Percentiles rank a stretch among this genome's conserved stretches.
Conservation (phyloP, 2,888 invertebrate species). For the Plagodis pulveraria region DNA sequence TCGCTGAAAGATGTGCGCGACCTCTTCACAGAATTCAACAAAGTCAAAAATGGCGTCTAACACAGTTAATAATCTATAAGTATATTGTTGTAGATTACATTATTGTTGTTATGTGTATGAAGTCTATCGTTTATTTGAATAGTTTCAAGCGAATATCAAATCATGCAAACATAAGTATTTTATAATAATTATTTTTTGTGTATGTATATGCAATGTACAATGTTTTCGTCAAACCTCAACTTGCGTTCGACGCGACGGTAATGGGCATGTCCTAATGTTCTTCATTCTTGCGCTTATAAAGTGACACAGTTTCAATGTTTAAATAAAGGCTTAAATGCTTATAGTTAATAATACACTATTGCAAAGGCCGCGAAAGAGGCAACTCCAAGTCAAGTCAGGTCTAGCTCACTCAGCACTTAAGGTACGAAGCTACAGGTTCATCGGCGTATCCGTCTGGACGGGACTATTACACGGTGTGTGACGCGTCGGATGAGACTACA, state of each 20-base stretch:
- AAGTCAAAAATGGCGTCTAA: slow-evolving; percentile 61
- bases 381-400: no score
- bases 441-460: no score
- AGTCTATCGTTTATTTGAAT: slow-evolving; percentile 37
- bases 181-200: slow-evolving; percentile 29
- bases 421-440: no score
- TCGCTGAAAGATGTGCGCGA: slow-evolving; percentile 89
- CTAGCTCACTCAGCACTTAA: no score
- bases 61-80: slow-evolving; percentile 49
- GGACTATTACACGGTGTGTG: no score
- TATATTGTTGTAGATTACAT: slow-evolving; percentile 43
- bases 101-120: slow-evolving; percentile 51
- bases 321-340: background rate
- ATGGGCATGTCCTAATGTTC: slow-evolving; percentile 4
- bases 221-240: slow-evolving; percentile 1
- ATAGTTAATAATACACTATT: no score
- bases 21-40: slow-evolving; percentile 87
- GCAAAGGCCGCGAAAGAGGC: no score
- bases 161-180: slow-evolving; percentile 49
- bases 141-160: slow-evolving; percentile 42
- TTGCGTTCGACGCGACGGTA: slow-evolving; percentile 10
- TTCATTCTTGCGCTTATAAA: slow-evolving; percentile 5
- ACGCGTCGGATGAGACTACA: no score
- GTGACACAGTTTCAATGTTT: slow-evolving; percentile 1
- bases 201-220: slow-evolving; percentile 1